Evolutionary conservation across 2,888 invertebrate genomes (phyloP).

Genomic region (Tyria jacobaeae): DNA sequence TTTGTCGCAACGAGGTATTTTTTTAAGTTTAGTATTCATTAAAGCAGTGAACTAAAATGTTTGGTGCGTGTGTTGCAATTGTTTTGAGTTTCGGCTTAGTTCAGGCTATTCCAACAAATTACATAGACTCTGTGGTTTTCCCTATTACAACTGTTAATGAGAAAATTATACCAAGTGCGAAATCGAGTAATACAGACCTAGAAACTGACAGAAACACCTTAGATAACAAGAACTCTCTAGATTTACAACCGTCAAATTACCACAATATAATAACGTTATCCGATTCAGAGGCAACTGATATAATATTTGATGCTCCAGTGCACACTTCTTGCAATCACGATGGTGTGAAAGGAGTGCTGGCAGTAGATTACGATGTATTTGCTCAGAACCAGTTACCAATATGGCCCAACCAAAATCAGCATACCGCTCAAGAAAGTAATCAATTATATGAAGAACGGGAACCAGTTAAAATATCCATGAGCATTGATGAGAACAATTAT

Average conservation of each 20-base stretch:
- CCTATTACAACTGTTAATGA: slow-evolving; percentile 23
- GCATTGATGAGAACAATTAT: slow-evolving; percentile 21
- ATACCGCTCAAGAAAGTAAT: slow-evolving; percentile 23
- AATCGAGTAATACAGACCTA: slow-evolving; percentile 14
- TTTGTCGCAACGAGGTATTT: slow-evolving; percentile 19
- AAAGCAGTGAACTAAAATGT: slow-evolving; percentile 29
- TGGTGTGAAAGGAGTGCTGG: slow-evolving; percentile 19
- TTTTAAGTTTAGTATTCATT: slow-evolving; percentile 18
- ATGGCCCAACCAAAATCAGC: slow-evolving; percentile 25
- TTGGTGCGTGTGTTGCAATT: slow-evolving; percentile 30
- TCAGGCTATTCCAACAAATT: slow-evolving; percentile 26
- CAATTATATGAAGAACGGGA: slow-evolving; percentile 23
- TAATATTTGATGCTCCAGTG: slow-evolving; percentile 22
- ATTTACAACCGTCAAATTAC: slow-evolving; percentile 11
- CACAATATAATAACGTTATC: slow-evolving; percentile 29
- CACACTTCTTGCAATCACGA: slow-evolving; percentile 28
- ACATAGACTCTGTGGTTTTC: slow-evolving; percentile 19
- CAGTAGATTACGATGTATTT: slow-evolving; percentile 22
- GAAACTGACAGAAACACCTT: slow-evolving; percentile 20
- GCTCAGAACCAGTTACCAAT: slow-evolving; percentile 16
- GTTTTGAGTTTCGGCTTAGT: slow-evolving; percentile 30
- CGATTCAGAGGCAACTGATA: slow-evolving; percentile 13
- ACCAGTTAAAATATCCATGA: slow-evolving; percentile 18
- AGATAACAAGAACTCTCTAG: slow-evolving; percentile 14
- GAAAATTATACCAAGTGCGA: slow-evolving; percentile 18